Evolutionary conservation across 2,797 vertebrate species (phyloP), one percentile per base, ranked within the genome.

Genomic region (Rhynchonycteris naso): DNA sequence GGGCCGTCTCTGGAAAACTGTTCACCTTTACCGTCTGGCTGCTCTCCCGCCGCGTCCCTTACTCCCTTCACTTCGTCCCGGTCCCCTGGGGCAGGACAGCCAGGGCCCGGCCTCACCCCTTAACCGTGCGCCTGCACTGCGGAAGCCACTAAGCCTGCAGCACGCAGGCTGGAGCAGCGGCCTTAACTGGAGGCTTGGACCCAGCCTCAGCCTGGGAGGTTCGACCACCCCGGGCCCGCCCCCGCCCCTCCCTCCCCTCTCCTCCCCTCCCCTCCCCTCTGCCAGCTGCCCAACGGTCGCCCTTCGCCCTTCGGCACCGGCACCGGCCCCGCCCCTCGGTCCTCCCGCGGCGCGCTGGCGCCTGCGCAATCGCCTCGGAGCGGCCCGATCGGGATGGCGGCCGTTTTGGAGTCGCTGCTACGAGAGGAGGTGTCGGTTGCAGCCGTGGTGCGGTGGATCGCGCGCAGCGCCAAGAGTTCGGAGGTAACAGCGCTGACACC

Each of bases 401-500:
- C 99, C 98, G 99, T 99, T 99, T 98, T 99, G 98, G 99, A 99
- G 99, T 98, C 98, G 54, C n/a, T 99, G 66, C 97, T 99, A 80
- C 97, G 82, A 65, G 97, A 98, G 91, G 99, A 99, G 98, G 98
- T 98, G 97, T 98, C 99, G 47, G 82, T 98, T 26, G 94, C 96
- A 21, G 98, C 98, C 38, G 98, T 98, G 54, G 94, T 99, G 97
- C 97, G 97, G 84, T 99, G 99, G 99, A 96, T 99, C 15, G 98
- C 96, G 84, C 88, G 84, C 59, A 81, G 97, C 85, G n/a, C 94
- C 58, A 78, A 1, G 88, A 85, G 83, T 91, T 90, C 92, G 15
- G 95, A 97, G 97, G 97, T 97, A 97, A 92, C 84, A 30, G 95
- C 61, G 63, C 66, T 76, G 85, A 33, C 87, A 72, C 83, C 80